These are phyloP conservation scores for Dryas iulia DNA, from an alignment of 1,140 invertebrate species.

Conservation along the genomic window DNA sequence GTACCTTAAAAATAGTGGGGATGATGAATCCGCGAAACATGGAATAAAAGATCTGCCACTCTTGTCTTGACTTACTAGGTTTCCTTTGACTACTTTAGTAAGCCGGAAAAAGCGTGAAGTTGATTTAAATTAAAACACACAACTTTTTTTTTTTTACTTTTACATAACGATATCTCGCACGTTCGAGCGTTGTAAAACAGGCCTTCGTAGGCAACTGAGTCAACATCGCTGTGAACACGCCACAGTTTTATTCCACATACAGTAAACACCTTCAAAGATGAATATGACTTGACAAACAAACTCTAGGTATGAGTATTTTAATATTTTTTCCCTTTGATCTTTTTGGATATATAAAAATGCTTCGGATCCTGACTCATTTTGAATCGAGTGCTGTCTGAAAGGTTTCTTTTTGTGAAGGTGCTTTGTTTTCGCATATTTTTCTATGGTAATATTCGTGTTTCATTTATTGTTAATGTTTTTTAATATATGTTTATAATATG, in stretches of 20 bases:
- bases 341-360: slow-evolving; percentile 20
- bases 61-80: no score
- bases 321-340: slow-evolving; percentile 41
- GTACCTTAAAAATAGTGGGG: no score
- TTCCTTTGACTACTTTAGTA: no score
- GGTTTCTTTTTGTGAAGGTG: background rate
- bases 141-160: no score
- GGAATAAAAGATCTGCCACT: no score
- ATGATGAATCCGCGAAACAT: no score
- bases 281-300: slow-evolving; percentile 40
- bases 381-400: slow-evolving; percentile 7
- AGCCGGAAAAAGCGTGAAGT: no score
- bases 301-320: slow-evolving; percentile 36
- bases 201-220: background rate
- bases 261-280: slow-evolving; percentile 43
- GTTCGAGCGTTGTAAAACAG: background rate
- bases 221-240: slow-evolving; percentile 30
- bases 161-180: no score
- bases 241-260: slow-evolving; percentile 37
- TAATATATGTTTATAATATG: background rate
- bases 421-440: slow-evolving; percentile 6
- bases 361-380: slow-evolving; percentile 8
- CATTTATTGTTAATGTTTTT: background rate
- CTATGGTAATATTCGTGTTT: background rate
- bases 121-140: no score